These are phyloP conservation scores for Rhinella marina DNA, from an alignment of 2,797 vertebrate species.

Conservation along the genomic window DNA sequence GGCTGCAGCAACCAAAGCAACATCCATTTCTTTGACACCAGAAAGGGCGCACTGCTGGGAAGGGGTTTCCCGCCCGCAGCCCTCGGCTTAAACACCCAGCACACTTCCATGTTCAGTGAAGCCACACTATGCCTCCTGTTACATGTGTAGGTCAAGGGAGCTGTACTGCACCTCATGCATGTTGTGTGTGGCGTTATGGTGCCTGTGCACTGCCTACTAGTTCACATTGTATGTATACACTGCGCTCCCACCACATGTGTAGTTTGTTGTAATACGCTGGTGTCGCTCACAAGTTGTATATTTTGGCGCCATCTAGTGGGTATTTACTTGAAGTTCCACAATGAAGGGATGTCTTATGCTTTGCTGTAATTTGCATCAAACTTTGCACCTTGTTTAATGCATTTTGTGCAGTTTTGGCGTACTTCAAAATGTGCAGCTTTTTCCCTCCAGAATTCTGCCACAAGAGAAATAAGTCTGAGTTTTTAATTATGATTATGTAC, in stretches of 20 bases:
- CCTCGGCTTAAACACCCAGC: neutral
- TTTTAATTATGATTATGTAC: no score
- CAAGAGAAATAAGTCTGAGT: no score
- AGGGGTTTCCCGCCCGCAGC: neutral
- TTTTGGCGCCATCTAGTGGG: slow-evolving; percentile 42
- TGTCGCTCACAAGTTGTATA: slow-evolving; percentile 6
- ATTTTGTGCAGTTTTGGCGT: no score
- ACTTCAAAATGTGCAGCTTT: no score
- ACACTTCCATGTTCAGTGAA: neutral
- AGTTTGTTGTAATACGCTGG: neutral
- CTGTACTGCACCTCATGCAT: neutral
- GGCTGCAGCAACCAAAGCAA: slow-evolving; percentile 57
- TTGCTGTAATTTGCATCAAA: neutral
- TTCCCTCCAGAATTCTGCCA: no score
- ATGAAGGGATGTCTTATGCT: neutral
- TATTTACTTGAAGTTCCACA: neutral
- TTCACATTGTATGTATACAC: neutral
- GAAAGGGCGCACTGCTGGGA: neutral
- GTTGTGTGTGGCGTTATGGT: neutral
- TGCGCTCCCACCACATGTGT: neutral
- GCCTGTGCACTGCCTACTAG: neutral
- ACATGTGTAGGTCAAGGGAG: neutral
- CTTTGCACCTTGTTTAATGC: no score
- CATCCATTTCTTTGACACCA: slow-evolving; percentile 67
- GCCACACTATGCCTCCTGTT: neutral